Evolutionary conservation across 1,140 invertebrate species (phyloP).

Genomic region (Archivesica marissinica): DNA sequence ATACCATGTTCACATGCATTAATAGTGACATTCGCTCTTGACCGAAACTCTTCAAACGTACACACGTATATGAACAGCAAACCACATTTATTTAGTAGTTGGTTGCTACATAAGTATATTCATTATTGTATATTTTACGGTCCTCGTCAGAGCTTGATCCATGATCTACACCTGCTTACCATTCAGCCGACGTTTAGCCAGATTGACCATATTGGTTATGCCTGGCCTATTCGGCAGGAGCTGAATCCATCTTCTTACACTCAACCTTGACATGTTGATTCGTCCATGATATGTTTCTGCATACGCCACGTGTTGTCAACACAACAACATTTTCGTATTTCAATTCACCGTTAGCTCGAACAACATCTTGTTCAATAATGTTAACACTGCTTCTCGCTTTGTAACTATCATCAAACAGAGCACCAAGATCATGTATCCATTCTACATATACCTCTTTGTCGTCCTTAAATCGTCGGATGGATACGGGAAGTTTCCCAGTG

Average conservation of each 20-base stretch:
- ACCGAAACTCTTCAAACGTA: too few species aligned
- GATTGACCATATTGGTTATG: too few species aligned
- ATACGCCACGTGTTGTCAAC: constrained; percentile 48
- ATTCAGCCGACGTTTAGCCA: too few species aligned
- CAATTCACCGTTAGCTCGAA: background rate
- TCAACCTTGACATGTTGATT: constrained; percentile 60
- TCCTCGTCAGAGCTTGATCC: too few species aligned
- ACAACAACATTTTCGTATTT: background rate
- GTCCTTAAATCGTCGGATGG: constrained; percentile 35
- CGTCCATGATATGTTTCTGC: constrained; percentile 41
- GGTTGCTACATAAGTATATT: too few species aligned
- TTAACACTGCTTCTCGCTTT: constrained; percentile 5
- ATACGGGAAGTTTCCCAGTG: constrained; percentile 2
- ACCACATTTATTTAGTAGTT: too few species aligned
- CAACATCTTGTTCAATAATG: background rate
- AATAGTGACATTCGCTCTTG: too few species aligned
- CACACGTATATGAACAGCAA: too few species aligned
- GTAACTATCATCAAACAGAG: constrained; percentile 38
- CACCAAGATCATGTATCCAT: constrained; percentile 21
- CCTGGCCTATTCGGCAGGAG: too few species aligned
- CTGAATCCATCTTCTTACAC: background rate
- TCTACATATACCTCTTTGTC: constrained; percentile 25
- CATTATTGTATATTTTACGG: too few species aligned
- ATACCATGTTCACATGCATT: too few species aligned
- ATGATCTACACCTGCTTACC: too few species aligned